Percentiles rank a stretch among this genome's conserved stretches.
phyloP scores from a whole-genome alignment of 1,140 invertebrate genomes.

The Triops longicaudatus region DNA sequence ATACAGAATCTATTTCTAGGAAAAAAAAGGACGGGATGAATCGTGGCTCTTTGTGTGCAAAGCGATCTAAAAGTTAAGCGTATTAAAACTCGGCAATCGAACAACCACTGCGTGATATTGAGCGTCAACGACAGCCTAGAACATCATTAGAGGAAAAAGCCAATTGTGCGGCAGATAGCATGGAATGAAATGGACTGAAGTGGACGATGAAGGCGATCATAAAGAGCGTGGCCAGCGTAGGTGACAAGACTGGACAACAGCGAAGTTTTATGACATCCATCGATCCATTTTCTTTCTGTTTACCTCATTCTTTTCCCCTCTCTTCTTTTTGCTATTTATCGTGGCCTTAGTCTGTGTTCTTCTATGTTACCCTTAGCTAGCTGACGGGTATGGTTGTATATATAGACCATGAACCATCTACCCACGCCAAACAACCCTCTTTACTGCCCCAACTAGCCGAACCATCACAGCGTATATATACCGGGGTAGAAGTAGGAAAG shows the following conservation, averaged over 20 bases:
- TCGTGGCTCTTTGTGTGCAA: too few relatives aligned
- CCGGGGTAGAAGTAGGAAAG: neutral
- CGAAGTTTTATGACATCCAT: constrained; percentile 4
- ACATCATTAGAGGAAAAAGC: neutral
- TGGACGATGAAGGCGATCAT: constrained; percentile 11
- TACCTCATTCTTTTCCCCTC: neutral
- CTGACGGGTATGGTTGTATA: neutral
- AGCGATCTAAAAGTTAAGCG: too few relatives aligned
- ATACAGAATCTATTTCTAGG: too few relatives aligned
- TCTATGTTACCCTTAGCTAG: neutral
- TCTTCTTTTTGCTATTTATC: neutral
- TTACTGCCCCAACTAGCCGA: neutral
- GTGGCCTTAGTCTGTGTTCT: neutral
- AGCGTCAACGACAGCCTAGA: neutral
- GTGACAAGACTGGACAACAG: constrained; percentile 9
- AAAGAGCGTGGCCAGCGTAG: neutral
- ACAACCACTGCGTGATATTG: neutral
- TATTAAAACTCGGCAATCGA: too few relatives aligned
- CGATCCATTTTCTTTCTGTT: constrained; percentile 2
- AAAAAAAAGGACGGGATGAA: too few relatives aligned
- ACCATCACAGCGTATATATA: neutral
- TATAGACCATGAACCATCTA: constrained; percentile 5
- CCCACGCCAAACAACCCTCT: constrained; percentile 10
- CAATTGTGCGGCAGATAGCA: constrained; percentile 1
- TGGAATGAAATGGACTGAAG: constrained; percentile 11